Evolutionary conservation across 1,140 invertebrate species (phyloP).

Genomic region (Rhagoletis zephyria): DNA sequence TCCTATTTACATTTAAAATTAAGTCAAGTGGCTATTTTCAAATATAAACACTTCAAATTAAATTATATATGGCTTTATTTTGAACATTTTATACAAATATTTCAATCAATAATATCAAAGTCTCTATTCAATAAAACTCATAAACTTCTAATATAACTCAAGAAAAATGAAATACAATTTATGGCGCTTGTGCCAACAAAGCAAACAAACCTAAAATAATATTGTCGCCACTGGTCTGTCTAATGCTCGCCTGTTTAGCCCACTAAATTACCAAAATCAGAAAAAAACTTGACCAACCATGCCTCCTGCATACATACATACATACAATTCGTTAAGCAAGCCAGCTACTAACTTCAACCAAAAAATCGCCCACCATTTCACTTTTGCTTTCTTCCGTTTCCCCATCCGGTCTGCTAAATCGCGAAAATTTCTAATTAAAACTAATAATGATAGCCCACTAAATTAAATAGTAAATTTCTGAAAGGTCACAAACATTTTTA

Average conservation of each 20-base stretch:
- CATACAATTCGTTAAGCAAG: background rate
- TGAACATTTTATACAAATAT: no score
- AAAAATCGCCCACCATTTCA: slow-evolving; percentile 6
- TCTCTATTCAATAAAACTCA: no score
- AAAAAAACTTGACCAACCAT: background rate
- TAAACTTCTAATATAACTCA: no score
- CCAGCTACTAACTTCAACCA: background rate
- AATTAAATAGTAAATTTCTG: slow-evolving; percentile 39
- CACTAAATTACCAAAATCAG: background rate
- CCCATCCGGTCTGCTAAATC: slow-evolving; percentile 23
- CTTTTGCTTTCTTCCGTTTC: background rate
- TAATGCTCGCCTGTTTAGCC: background rate
- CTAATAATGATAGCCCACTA: slow-evolving; percentile 49
- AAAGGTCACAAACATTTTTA: slow-evolving; percentile 48
- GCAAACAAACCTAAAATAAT: background rate
- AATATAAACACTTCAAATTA: no score
- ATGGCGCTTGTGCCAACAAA: background rate
- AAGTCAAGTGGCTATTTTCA: no score
- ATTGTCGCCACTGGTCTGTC: background rate
- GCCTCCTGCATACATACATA: no score
- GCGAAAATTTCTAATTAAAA: slow-evolving; percentile 49
- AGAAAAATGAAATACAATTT: background rate
- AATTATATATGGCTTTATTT: no score
- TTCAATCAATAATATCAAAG: no score
- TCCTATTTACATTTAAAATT: no score